phyloP scores from a whole-genome alignment of 2,113 vertebrate species.

The Corynorhinus townsendii region DNA sequence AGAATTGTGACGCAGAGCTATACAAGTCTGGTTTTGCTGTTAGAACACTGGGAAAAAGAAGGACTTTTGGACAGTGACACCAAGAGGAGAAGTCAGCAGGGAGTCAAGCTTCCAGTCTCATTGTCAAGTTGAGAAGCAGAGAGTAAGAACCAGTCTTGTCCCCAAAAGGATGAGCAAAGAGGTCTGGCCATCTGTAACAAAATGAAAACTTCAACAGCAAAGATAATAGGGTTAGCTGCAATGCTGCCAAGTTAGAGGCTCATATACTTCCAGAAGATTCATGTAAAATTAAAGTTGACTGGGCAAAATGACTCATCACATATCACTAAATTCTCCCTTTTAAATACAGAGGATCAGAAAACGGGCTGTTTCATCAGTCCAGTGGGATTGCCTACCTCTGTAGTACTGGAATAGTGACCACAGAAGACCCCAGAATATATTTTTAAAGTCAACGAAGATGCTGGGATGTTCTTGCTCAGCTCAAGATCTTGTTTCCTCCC shows the following conservation, averaged over 20 bases:
- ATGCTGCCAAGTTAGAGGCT: neutral
- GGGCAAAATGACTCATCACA: neutral
- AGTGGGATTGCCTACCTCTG: slow-evolving; percentile 48
- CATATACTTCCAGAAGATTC: neutral
- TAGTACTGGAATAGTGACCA: slow-evolving; percentile 18
- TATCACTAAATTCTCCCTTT: neutral
- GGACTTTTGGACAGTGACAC: neutral
- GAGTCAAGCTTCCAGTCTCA: neutral
- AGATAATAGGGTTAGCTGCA: neutral
- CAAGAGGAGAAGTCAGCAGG: neutral
- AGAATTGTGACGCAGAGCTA: neutral
- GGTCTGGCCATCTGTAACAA: neutral
- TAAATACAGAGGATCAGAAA: slow-evolving; percentile 18
- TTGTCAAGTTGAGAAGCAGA: neutral
- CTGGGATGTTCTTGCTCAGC: slow-evolving; percentile 57
- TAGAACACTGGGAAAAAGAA: neutral
- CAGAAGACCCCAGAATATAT: slow-evolving; percentile 55
- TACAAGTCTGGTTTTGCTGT: neutral
- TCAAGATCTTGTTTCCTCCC: slow-evolving; percentile 67
- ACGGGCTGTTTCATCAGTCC: neutral
- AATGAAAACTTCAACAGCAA: neutral
- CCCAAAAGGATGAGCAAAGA: neutral
- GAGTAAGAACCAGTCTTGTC: neutral
- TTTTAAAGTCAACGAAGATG: slow-evolving; percentile 47
- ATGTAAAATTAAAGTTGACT: neutral